Base-by-base conservation (phyloP, 2,888 invertebrate species). In the Caenorhabditis angaria region DNA sequence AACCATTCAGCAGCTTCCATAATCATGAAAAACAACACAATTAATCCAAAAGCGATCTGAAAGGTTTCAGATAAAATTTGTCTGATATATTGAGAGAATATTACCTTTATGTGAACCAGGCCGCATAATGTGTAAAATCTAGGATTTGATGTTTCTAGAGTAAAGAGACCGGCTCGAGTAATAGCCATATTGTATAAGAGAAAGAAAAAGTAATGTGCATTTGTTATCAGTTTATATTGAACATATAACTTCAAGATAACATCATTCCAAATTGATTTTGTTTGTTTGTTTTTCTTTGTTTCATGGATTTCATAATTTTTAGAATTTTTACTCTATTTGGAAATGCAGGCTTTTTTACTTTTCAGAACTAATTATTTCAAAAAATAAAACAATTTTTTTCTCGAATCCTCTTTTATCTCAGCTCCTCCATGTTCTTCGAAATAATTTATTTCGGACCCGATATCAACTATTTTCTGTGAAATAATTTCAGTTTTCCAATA, bases 121-220 rank as follows among this genome's bases (percentile, higher is more conserved):
- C 70, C 68, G 41, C 71, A 65, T 53, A 68, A 70, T 6, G 68
- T 77, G 61, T 66, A 77, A 64, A 70, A 77, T 50, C 65, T 53
- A 10, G 71, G 71, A 53, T 77, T 77, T 4, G 69, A 67, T 18
- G 62, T 74, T 35, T 77, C 74, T 35, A 77, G 32, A 47, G 68
- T 66, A 57, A 77, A 74, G 24, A 73, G 48, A 54, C 71, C 77
- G 10, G 56, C 24, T 53, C 64, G 56, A 53, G 69, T 65, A 60
- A 65, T 61, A 12, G 61, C 64, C 69, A 70, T 70, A n/a, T n/a
- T n/a, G n/a, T n/a, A n/a, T n/a, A n/a, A n/a, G n/a, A n/a, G n/a
- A n/a, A n/a, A n/a, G 14, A 35, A 35, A 35, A 35, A 10, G 35
- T n/a, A 48, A 5, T 48, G n/a, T 18, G 5, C n/a, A 14, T 48